Evolutionary conservation across 2,113 vertebrate species (phyloP), one percentile per base, ranked within the genome.

Genomic region (Vulpes vulpes): DNA sequence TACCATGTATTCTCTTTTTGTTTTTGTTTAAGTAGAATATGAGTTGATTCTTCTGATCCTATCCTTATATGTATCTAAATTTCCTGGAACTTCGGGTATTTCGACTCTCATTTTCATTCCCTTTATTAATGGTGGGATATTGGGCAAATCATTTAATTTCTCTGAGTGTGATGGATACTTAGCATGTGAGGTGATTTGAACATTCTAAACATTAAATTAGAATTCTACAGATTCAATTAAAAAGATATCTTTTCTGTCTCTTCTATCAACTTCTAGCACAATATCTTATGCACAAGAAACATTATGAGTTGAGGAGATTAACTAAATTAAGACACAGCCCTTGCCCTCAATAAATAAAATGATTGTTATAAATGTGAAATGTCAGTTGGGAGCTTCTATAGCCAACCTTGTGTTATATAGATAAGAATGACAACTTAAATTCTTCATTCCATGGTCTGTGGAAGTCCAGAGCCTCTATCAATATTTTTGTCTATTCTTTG

Each of bases 1-100:
- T 49, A 55, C 51, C 94, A n/a, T 27, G 11, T n/a, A 65, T 83
- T 87, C 12, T 82, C 2, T 81, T 78, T 89, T 55, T 76, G 10
- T 57, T 82, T 6, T 55, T 84, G 74, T 57, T 71, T 71, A 60
- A 82, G 65, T 35, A 81, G 51, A 92, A 74, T 71, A 8, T 90
- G 69, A 78, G 38, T 82, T 89, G 86, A 92, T 89, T 84, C n/a
- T 85, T 88, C 30, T 78, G 27, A 82, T 71, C 27, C 25, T 51
- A 65, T 87, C 32, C 43, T 86, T 59, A 85, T 14, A 64, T 87
- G 19, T 57, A 62, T 62, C 22, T 93, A 96, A 92, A 60, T 82
- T 62, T 1, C 23, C 74, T 27, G 80, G 59, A 67, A 76, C n/a
- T 64, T 89, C 38, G 1, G 12, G 8, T 80, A 81, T 74, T 59